Conservation (phyloP, 2,797 vertebrate species). For the Graptemys geographica region DNA sequence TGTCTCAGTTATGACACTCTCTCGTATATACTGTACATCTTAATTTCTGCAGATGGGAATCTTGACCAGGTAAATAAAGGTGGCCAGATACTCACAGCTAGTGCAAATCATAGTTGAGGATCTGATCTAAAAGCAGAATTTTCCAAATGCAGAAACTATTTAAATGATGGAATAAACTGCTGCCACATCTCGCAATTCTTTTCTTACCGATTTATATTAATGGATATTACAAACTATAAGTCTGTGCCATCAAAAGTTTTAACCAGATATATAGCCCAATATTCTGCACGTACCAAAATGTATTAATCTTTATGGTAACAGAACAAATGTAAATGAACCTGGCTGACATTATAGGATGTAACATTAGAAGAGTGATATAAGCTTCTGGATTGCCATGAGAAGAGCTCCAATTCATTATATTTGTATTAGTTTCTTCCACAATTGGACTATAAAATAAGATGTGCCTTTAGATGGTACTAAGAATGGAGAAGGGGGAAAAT, state of each 20-base stretch:
- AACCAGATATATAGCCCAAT: background rate
- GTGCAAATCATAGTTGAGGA: background rate
- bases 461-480: slow-evolving; percentile 20
- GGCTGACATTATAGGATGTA: background rate
- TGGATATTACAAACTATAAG: background rate
- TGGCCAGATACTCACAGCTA: background rate
- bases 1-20: background rate
- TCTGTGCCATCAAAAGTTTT: too few relatives aligned
- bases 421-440: slow-evolving; percentile 17
- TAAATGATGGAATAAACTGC: background rate
- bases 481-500: slow-evolving; percentile 23
- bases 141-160: background rate
- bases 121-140: background rate
- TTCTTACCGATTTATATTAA: background rate
- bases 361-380: background rate
- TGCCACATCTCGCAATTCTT: background rate
- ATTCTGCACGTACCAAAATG: background rate
- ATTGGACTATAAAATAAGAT: slow-evolving; percentile 8
- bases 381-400: background rate
- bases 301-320: background rate
- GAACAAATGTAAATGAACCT: slow-evolving; percentile 15
- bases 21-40: background rate
- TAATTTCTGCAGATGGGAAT: background rate
- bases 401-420: slow-evolving; percentile 28
- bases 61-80: background rate